Conservation (phyloP, 2,888 invertebrate species). For the Dicyrtoma fusca region DNA sequence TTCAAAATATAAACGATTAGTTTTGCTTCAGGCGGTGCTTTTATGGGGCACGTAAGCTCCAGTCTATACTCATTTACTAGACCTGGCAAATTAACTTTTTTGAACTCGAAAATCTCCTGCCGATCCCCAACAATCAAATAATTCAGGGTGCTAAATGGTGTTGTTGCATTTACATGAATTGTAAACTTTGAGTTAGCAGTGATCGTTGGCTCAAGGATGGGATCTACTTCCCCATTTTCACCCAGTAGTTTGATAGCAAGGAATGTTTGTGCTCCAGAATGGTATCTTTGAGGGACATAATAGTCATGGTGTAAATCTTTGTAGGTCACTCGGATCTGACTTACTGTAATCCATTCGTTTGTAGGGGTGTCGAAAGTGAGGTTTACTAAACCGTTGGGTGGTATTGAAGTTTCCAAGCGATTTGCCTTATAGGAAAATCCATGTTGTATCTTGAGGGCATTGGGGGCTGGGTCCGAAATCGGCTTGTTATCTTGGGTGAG, state of each 20-base stretch:
- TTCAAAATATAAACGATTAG: constrained; percentile 74
- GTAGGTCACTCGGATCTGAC: constrained; percentile 67
- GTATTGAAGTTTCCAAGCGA: constrained; percentile 54
- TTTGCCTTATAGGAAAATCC: constrained; percentile 65
- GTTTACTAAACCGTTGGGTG: constrained; percentile 68
- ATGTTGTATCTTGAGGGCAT: constrained; percentile 65
- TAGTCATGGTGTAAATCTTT: constrained; percentile 33
- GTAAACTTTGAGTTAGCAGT: background rate
- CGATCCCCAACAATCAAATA: constrained; percentile 82
- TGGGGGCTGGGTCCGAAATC: constrained; percentile 58
- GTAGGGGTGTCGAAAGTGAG: constrained; percentile 67
- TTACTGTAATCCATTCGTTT: constrained; percentile 65
- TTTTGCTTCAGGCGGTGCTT: constrained; percentile 76
- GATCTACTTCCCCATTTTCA: background rate
- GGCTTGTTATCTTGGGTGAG: constrained; percentile 72
- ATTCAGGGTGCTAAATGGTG: constrained; percentile 72
- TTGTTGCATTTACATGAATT: constrained; percentile 65
- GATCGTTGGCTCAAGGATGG: background rate
- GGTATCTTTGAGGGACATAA: constrained; percentile 15
- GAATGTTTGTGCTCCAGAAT: background rate
- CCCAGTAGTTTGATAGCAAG: background rate
- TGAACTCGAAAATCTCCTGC: constrained; percentile 72
- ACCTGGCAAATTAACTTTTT: constrained; percentile 63
- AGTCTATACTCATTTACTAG: constrained; percentile 17
- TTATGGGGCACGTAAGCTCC: constrained; percentile 65